phyloP scores from a whole-genome alignment of 1,140 invertebrate species.

The Ceratina calcarata region DNA sequence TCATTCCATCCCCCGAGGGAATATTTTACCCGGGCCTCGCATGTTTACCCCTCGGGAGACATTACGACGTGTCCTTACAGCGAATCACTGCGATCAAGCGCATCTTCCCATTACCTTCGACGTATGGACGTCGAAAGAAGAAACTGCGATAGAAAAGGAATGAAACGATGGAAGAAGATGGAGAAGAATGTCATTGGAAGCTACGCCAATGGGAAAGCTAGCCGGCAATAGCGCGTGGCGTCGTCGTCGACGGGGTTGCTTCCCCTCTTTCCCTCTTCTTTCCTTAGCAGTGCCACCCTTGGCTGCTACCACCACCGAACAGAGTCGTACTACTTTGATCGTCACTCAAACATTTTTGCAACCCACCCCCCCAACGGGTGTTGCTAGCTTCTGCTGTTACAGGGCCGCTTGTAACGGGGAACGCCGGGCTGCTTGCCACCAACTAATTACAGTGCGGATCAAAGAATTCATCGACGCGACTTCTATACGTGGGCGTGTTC shows the following conservation, averaged over 20 bases:
- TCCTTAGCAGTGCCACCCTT: conserved; percentile 40
- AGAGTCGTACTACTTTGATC: conserved; percentile 77
- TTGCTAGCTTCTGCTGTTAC: conserved; percentile 40
- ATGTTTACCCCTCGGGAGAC: neutral
- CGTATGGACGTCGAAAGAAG: neutral
- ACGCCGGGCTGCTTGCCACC: conserved; percentile 62
- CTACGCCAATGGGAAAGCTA: conserved; percentile 41
- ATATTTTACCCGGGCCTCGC: neutral
- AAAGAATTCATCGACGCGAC: conserved; percentile 77
- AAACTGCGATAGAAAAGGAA: too few relatives aligned
- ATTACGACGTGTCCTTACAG: neutral
- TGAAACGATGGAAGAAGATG: neutral
- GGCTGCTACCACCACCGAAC: conserved; percentile 47
- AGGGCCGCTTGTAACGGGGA: conserved; percentile 29
- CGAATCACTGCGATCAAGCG: neutral
- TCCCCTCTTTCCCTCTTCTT: conserved; percentile 32
- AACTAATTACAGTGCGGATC: conserved; percentile 79
- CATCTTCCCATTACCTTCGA: neutral
- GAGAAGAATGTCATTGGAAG: neutral
- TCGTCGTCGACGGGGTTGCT: conserved; percentile 40
- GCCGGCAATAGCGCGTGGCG: conserved; percentile 31
- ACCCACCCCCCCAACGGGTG: conserved; percentile 57
- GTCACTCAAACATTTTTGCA: conserved; percentile 78
- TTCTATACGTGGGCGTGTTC: conserved; percentile 24
- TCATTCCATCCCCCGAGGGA: conserved; percentile 2